Evolutionary conservation across 1,140 invertebrate species (phyloP).

Genomic region (Anastrepha obliqua): DNA sequence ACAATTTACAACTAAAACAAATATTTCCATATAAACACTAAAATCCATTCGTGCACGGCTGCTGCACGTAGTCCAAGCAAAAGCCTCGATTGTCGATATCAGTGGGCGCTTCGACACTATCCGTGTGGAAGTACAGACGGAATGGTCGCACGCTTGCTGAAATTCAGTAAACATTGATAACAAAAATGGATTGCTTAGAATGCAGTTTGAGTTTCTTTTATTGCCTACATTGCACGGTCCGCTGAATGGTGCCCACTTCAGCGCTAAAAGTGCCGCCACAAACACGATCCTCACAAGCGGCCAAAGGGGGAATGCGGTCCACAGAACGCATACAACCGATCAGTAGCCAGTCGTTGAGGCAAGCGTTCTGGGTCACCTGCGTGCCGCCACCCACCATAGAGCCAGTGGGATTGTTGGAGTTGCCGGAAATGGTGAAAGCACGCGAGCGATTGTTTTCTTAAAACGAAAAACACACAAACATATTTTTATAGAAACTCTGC

Average conservation of each 20-base stretch:
- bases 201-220: no score
- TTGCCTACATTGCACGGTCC: constrained; percentile 77
- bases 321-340: constrained; percentile 82
- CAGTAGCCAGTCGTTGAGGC: constrained; percentile 84
- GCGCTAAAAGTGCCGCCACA: constrained; percentile 77
- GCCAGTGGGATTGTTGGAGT: constrained; percentile 80
- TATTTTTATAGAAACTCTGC: neutral
- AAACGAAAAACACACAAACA: neutral
- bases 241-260: constrained; percentile 71
- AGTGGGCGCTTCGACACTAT: constrained; percentile 82
- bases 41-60: constrained; percentile 83
- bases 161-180: constrained; percentile 61
- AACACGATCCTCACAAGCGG: constrained; percentile 76
- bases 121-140: constrained; percentile 84
- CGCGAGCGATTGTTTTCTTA: constrained; percentile 77
- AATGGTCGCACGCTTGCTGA: constrained; percentile 87
- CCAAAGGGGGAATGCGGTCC: constrained; percentile 68
- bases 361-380: constrained; percentile 76
- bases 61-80: constrained; percentile 88
- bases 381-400: constrained; percentile 81
- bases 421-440: constrained; percentile 84
- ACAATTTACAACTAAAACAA: neutral
- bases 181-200: no score
- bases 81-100: constrained; percentile 87
- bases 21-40: constrained; percentile 52